Evolutionary conservation across 2,888 invertebrate genomes (phyloP).

Genomic region (Ryuthela nishihirai): DNA sequence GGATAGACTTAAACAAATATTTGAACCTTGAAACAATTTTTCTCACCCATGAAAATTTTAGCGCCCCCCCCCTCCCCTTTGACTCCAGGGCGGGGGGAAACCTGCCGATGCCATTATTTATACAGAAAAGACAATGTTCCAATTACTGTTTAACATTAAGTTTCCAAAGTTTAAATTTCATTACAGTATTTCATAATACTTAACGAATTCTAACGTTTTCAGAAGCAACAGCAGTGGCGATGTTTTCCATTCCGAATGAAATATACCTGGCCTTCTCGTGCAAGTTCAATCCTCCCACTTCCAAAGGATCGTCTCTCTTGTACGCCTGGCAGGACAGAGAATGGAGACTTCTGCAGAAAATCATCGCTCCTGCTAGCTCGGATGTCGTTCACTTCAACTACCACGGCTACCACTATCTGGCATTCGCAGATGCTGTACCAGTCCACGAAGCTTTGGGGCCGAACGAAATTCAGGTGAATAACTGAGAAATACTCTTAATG

Average conservation of each 20-base stretch:
- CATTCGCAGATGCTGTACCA: conserved; percentile 10
- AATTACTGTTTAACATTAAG: too few species aligned
- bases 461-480: conserved; percentile 16
- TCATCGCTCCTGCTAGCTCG: conserved; percentile 1
- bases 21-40: too few species aligned
- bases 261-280: conserved; percentile 13
- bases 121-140: too few species aligned
- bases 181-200: too few species aligned
- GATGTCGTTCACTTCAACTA: conserved; percentile 16
- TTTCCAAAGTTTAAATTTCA: too few species aligned
- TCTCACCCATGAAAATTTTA: too few species aligned
- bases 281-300: not conserved
- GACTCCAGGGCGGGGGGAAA: too few species aligned
- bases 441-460: conserved; percentile 23
- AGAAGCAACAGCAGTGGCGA: conserved; percentile 11
- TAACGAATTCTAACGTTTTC: not conserved
- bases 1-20: too few species aligned
- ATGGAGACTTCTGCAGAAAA: conserved; percentile 7
- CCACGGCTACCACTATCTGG: conserved; percentile 20
- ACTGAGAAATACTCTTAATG: too few species aligned
- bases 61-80: too few species aligned
- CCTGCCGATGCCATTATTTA: too few species aligned
- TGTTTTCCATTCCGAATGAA: conserved; percentile 2
- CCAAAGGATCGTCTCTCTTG: conserved; percentile 3
- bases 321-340: not conserved